Conservation (phyloP, 2,113 vertebrate genomes). For the Labeo rohita region DNA sequence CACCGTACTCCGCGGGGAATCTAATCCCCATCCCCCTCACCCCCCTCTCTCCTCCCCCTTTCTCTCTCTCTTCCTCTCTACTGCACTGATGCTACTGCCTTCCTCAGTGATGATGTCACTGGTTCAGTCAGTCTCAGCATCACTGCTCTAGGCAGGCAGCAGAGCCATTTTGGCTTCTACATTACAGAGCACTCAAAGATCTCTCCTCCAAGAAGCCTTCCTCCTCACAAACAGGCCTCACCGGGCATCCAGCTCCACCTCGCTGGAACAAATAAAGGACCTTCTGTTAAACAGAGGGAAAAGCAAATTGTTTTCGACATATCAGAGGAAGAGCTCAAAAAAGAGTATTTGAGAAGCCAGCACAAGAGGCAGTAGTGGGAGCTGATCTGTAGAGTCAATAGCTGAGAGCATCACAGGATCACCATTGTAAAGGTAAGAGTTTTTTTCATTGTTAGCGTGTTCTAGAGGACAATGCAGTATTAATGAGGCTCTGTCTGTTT, state of each 20-base stretch:
- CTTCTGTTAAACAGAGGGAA: slow-evolving; percentile 35
- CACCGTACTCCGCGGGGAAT: slow-evolving; percentile 41
- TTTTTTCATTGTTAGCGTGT: slow-evolving; percentile 31
- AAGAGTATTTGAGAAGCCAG: slow-evolving; percentile 30
- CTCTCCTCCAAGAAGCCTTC: slow-evolving; percentile 19
- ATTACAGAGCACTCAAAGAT: slow-evolving; percentile 41
- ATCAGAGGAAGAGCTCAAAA: slow-evolving; percentile 56
- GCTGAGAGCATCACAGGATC: slow-evolving; percentile 51
- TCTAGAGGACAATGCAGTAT: slow-evolving; percentile 52
- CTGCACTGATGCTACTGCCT: slow-evolving; percentile 75
- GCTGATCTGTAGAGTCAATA: slow-evolving; percentile 26
- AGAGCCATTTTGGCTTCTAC: slow-evolving; percentile 77
- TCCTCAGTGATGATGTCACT: slow-evolving; percentile 77
- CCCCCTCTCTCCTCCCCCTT: slow-evolving; percentile 3
- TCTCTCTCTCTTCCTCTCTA: slow-evolving; percentile 37
- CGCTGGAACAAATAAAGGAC: slow-evolving; percentile 21
- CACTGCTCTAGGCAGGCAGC: slow-evolving; percentile 65
- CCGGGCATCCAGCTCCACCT: slow-evolving; percentile 33
- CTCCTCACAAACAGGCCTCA: slow-evolving; percentile 33
- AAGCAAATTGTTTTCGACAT: slow-evolving; percentile 58
- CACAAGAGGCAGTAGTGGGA: slow-evolving; percentile 27
- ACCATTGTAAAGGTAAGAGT: slow-evolving; percentile 56
- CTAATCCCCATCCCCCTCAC: slow-evolving; percentile 53
- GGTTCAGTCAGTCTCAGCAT: slow-evolving; percentile 76
- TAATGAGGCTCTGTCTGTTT: slow-evolving; percentile 61